These are phyloP conservation scores for Eriosoma lanigerum DNA, from an alignment of 1,140 invertebrate genomes.

Conservation along the genomic window DNA sequence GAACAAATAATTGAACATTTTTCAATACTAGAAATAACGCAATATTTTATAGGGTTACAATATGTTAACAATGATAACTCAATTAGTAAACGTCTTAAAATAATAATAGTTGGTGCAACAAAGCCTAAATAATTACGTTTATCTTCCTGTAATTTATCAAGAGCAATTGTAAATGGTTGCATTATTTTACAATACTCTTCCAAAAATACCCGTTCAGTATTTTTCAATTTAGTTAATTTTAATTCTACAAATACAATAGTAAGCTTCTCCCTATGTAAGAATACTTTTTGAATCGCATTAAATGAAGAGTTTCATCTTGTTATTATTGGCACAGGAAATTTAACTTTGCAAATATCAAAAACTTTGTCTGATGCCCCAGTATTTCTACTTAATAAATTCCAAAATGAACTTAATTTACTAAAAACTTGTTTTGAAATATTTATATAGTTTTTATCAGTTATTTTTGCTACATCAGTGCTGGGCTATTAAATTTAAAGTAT, in stretches of 20 bases:
- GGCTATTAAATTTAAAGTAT: constrained; percentile 6
- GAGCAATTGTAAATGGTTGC: background rate
- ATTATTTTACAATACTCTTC: background rate
- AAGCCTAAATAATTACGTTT: background rate
- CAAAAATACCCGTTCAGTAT: background rate
- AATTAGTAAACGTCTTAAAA: background rate
- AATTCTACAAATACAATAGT: background rate
- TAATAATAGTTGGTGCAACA: background rate
- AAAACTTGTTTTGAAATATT: background rate
- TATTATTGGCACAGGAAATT: constrained; percentile 7
- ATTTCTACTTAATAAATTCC: constrained; percentile 1
- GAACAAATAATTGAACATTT: background rate
- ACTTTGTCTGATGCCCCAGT: constrained; percentile 15
- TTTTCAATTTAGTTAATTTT: background rate
- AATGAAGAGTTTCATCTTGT: background rate
- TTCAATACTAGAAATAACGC: background rate
- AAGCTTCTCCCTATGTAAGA: background rate
- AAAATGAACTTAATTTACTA: background rate
- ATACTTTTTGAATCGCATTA: constrained; percentile 8
- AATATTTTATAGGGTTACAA: background rate
- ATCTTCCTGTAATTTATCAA: background rate
- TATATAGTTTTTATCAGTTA: background rate
- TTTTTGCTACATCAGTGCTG: background rate
- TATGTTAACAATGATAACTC: background rate
- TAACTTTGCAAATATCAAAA: constrained; percentile 11